Evolutionary conservation across 2,888 invertebrate genomes (phyloP), one percentile per base, ranked within the genome.

Genomic region (Conistra vaccinii): DNA sequence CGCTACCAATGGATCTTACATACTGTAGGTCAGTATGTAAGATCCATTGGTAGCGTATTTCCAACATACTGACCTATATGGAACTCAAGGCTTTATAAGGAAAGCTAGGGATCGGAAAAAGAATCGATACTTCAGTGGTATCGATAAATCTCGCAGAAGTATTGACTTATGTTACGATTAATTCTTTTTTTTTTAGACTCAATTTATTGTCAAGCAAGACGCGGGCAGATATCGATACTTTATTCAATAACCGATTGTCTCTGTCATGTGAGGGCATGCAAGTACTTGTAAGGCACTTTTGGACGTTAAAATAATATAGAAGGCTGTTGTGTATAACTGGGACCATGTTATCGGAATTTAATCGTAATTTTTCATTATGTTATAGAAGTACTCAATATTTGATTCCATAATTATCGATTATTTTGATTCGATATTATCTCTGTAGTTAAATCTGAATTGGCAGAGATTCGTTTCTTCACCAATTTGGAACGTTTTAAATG

Each of bases 11-110:
- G 35, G 48, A n/a, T 76, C 76, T 76, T 60, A 61, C 69, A 82
- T 66, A 82, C 55, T n/a, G n/a, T n/a, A n/a, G n/a, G n/a, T n/a
- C n/a, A n/a, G n/a, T n/a, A n/a, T n/a, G n/a, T n/a, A n/a, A n/a
- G n/a, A n/a, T n/a, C n/a, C n/a, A n/a, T n/a, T n/a, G n/a, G n/a
- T n/a, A n/a, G n/a, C n/a, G n/a, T n/a, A n/a, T n/a, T n/a, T n/a
- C n/a, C n/a, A n/a, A n/a, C n/a, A n/a, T n/a, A 83, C 73, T 84
- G 72, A 84, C 82, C 82, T 76, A 76, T 84, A 62, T 76, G 55
- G 35, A 51, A 57, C n/a, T 26, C 20, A 7, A 2, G 9, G 32
- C 63, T 61, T 2, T 68, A 77, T 63, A 77, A 60, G 83, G 78
- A 39, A 60, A 75, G 60, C 39, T 65, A 32, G 81, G 76, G 58